These are phyloP conservation scores for Ceramica pisi DNA, from an alignment of 2,888 invertebrate genomes.

Conservation along the genomic window DNA sequence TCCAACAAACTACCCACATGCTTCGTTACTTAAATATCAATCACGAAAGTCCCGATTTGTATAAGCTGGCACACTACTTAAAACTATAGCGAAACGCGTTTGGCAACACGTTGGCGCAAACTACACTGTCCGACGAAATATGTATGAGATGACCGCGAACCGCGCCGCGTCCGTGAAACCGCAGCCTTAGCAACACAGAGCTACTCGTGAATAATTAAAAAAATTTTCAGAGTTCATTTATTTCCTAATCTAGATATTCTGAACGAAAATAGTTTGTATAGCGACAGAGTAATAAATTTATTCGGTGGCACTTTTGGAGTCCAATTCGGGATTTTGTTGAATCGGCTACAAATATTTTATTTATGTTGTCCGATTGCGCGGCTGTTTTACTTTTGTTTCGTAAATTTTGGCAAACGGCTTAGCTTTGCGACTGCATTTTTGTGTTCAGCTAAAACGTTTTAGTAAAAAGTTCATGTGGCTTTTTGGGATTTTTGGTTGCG, in stretches of 20 bases:
- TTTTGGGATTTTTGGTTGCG: no score
- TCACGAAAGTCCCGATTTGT: neutral
- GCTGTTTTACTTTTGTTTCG: constrained; percentile 25
- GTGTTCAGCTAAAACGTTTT: constrained; percentile 1
- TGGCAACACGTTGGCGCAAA: neutral
- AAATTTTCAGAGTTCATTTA: constrained; percentile 48
- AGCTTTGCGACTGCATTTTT: constrained; percentile 17
- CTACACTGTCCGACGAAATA: neutral
- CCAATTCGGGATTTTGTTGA: constrained; percentile 31
- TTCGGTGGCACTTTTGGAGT: constrained; percentile 32
- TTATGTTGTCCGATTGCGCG: constrained; percentile 32
- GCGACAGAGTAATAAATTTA: constrained; percentile 32
- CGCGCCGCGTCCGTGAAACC: neutral
- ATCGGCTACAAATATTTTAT: constrained; percentile 45
- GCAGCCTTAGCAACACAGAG: constrained; percentile 18
- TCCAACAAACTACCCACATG: no score
- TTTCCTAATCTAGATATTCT: constrained; percentile 27
- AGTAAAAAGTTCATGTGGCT: neutral
- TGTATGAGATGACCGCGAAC: neutral
- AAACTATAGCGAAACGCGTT: neutral
- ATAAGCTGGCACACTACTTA: neutral
- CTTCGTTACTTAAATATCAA: neutral
- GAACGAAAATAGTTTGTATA: constrained; percentile 38
- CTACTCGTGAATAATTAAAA: constrained; percentile 55
- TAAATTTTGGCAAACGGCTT: constrained; percentile 41